Conservation (phyloP, 1,140 invertebrate genomes). For the Sycophila sp. region DNA sequence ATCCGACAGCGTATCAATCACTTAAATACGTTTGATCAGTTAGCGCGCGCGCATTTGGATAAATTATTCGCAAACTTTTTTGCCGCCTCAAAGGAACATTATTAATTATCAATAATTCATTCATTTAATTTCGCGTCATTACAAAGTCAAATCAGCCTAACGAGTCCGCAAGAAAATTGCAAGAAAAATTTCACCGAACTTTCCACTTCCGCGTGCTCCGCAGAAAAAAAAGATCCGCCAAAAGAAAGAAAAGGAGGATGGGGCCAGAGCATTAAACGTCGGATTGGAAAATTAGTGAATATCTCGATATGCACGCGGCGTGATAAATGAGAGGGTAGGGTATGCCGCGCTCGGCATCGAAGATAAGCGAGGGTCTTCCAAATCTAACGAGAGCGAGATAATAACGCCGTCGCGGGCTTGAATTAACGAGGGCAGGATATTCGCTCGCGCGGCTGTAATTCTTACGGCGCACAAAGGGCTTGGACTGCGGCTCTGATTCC, state of each 20-base stretch:
- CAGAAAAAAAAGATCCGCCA: background rate
- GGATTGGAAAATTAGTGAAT: slow-evolving; percentile 11
- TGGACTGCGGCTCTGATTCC: background rate
- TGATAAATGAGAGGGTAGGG: no score
- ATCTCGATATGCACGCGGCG: background rate
- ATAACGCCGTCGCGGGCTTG: background rate
- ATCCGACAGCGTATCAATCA: no score
- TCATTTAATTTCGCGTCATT: no score
- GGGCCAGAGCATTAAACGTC: background rate
- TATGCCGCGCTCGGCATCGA: background rate
- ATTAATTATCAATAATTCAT: no score
- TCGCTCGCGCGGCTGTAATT: slow-evolving; percentile 12
- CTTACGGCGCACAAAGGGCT: slow-evolving; percentile 14
- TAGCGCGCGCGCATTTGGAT: no score
- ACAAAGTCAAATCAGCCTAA: no score
- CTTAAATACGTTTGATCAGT: no score
- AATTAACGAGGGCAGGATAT: slow-evolving; percentile 12
- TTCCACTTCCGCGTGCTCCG: no score
- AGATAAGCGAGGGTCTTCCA: background rate
- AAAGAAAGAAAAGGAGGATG: background rate
- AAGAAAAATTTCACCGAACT: no score
- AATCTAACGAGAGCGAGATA: slow-evolving; percentile 9
- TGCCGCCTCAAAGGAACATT: no score
- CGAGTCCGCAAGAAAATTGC: no score
- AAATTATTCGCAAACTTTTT: no score